Evolutionary conservation across 2,113 vertebrate genomes (phyloP).

Genomic region (Gnathonemus longibarbis): DNA sequence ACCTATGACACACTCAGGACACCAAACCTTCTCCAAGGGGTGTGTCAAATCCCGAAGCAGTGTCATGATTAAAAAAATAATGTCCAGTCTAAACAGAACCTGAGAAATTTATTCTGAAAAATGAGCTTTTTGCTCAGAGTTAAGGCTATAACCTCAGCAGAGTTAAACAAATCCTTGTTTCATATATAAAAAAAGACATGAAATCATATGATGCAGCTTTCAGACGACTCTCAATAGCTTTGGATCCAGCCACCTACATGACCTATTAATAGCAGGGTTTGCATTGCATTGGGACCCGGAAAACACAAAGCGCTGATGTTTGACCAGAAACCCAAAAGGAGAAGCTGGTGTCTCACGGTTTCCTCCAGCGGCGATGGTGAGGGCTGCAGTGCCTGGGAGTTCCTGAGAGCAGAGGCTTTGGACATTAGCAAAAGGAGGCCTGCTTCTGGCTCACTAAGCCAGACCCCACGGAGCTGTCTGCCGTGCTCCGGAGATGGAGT

Average conservation of each 20-base stretch:
- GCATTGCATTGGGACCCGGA: not conserved
- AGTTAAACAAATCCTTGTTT: not conserved
- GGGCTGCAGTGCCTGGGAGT: not conserved
- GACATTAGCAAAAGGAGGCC: conserved; percentile 16
- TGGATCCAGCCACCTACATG: not conserved
- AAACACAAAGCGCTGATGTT: not conserved
- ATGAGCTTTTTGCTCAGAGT: not conserved
- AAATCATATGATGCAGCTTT: not conserved
- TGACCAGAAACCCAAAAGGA: not conserved
- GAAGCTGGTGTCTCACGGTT: not conserved
- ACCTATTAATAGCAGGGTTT: not conserved
- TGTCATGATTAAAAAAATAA: not conserved
- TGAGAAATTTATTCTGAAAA: not conserved
- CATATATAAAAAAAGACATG: not conserved
- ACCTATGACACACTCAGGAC: not conserved
- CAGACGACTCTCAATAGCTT: not conserved
- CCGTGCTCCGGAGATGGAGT: conserved; percentile 21
- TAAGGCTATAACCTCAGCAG: not conserved
- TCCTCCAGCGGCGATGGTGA: not conserved
- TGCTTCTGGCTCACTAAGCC: not conserved
- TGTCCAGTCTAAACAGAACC: not conserved
- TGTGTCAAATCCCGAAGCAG: not conserved
- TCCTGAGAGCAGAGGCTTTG: not conserved
- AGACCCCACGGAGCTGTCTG: conserved; percentile 1
- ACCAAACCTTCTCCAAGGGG: not conserved